These are phyloP conservation scores for Pandion haliaetus DNA, from an alignment of 2,113 vertebrate genomes.

Conservation along the genomic window DNA sequence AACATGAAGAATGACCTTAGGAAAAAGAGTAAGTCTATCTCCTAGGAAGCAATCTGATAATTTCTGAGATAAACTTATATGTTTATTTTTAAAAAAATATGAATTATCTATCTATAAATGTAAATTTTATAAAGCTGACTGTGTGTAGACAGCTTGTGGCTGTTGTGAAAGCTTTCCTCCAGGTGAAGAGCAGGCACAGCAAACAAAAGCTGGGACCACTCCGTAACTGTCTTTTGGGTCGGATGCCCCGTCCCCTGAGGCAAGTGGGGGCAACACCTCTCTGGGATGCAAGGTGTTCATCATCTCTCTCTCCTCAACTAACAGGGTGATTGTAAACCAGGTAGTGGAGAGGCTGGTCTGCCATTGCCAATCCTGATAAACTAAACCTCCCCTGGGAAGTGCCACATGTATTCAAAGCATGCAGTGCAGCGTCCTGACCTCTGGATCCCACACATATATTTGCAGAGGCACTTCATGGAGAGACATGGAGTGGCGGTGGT, in stretches of 20 bases:
- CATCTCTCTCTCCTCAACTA: neutral
- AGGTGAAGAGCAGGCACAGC: neutral
- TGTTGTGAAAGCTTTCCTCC: neutral
- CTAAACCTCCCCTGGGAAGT: neutral
- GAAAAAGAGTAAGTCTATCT: neutral
- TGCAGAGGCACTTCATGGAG: neutral
- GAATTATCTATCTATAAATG: neutral
- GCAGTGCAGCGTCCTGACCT: accelerated
- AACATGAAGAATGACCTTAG: neutral
- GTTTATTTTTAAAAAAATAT: too few relatives aligned
- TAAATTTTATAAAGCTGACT: neutral
- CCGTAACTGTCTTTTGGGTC: neutral
- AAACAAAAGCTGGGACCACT: neutral
- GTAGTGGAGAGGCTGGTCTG: neutral
- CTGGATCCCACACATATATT: neutral
- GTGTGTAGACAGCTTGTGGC: neutral
- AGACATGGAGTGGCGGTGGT: neutral
- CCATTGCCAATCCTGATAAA: neutral
- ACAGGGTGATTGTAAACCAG: neutral
- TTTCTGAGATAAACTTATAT: neutral
- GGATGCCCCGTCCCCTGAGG: neutral
- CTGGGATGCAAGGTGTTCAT: accelerated
- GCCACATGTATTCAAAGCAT: neutral
- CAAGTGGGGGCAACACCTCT: neutral
- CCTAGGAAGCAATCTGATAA: neutral